A percentile compares a stretch with the other conserved stretches of the same genome.
phyloP scores from a whole-genome alignment of 2,888 invertebrate genomes.

The Lithophane leautieri region DNA sequence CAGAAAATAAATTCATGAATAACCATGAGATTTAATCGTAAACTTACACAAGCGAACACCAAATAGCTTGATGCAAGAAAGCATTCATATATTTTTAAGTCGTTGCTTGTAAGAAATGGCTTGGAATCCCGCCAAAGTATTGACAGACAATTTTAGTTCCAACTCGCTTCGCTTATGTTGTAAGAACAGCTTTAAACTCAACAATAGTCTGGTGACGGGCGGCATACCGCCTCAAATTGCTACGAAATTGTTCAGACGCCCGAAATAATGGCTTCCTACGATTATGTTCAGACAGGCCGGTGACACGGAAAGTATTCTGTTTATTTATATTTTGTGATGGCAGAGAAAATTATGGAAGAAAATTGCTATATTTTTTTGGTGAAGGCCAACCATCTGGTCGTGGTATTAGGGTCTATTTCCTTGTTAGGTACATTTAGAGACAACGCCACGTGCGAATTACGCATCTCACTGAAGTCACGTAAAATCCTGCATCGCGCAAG shows the following conservation, averaged over 20 bases:
- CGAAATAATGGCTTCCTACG: conserved; percentile 50
- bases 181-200: neutral
- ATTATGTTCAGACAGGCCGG: conserved; percentile 48
- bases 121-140: conserved; percentile 8
- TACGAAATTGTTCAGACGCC: conserved; percentile 57
- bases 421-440: no score
- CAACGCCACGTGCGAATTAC: no score
- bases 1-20: neutral
- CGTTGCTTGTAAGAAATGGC: neutral
- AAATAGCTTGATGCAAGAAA: neutral
- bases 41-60: neutral
- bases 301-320: conserved; percentile 39
- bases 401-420: no score
- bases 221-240: conserved; percentile 57
- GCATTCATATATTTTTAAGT: neutral
- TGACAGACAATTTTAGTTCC: neutral
- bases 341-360: conserved; percentile 28
- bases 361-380: conserved; percentile 15
- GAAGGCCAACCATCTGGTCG: neutral
- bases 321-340: conserved; percentile 36
- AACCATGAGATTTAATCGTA: neutral
- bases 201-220: conserved; percentile 48
- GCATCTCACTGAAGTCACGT: no score
- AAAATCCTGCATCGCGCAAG: no score
- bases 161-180: neutral